These are phyloP conservation scores for Andrena marginata DNA, from an alignment of 2,888 invertebrate genomes.

Conservation along the genomic window DNA sequence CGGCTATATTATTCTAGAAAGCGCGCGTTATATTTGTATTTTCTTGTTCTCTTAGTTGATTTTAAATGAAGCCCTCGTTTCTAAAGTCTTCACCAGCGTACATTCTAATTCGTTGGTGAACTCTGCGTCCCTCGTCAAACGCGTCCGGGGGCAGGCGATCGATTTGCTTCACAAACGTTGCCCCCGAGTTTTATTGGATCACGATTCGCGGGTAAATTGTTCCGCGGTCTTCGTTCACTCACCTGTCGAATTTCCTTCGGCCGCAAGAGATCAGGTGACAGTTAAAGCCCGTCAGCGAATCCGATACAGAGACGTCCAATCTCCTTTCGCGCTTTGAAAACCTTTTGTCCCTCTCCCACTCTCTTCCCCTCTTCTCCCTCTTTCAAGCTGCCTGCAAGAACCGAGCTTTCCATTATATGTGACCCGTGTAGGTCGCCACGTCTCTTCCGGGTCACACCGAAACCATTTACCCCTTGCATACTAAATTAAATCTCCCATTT, in stretches of 20 bases:
- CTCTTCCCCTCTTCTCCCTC: background rate
- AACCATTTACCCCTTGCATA: constrained; percentile 19
- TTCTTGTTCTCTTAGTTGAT: background rate
- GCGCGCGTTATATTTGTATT: background rate
- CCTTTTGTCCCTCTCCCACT: constrained; percentile 30
- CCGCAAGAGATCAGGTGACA: constrained; percentile 55
- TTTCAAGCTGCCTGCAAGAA: constrained; percentile 60
- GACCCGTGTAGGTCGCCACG: constrained; percentile 10
- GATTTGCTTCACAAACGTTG: constrained; percentile 31
- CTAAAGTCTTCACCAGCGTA: background rate
- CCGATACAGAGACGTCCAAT: constrained; percentile 69
- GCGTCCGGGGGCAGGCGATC: background rate
- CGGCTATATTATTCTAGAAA: too few species aligned
- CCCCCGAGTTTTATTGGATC: constrained; percentile 50
- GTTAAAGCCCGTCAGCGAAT: constrained; percentile 63
- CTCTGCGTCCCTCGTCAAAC: background rate
- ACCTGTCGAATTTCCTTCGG: constrained; percentile 70
- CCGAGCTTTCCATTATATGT: constrained; percentile 61
- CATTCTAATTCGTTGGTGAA: background rate
- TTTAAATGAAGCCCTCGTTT: background rate
- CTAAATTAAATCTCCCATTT: background rate
- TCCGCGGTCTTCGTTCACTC: constrained; percentile 61
- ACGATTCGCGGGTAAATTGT: constrained; percentile 62
- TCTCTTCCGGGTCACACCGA: background rate
- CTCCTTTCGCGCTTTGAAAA: constrained; percentile 49